Percentiles rank a stretch among this genome's conserved stretches.
Conservation (phyloP, 2,797 vertebrate species). For the Mionectes olivaceus region DNA sequence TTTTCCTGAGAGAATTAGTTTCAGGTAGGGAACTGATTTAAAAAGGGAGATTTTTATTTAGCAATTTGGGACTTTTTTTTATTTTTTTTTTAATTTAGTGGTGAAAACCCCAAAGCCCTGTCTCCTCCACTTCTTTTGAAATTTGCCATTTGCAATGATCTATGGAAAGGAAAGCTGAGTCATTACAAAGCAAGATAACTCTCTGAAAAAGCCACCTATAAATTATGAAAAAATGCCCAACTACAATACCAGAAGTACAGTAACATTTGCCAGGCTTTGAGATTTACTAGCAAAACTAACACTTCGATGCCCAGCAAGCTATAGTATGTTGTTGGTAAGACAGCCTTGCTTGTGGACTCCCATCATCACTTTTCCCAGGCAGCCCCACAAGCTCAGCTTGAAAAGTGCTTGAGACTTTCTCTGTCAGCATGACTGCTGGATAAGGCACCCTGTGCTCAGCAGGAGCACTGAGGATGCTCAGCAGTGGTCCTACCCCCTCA, state of each 20-base stretch:
- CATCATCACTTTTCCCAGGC: background rate
- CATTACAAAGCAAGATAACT: background rate
- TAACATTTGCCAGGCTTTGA: background rate
- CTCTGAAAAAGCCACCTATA: background rate
- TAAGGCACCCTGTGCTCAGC: background rate
- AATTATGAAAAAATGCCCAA: background rate
- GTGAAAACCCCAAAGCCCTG: background rate
- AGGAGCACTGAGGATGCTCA: background rate
- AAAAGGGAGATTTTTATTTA: background rate
- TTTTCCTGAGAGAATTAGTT: background rate
- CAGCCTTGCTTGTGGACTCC: background rate
- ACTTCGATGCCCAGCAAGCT: background rate
- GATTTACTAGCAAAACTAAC: background rate
- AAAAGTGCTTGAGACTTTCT: background rate
- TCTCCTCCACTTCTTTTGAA: background rate
- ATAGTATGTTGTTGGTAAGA: rapidly evolving
- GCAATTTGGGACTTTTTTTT: background rate
- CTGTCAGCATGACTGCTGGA: rapidly evolving
- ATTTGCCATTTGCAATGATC: background rate
- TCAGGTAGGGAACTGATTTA: background rate
- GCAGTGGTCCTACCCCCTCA: rapidly evolving
- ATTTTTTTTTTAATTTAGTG: background rate
- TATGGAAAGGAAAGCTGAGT: background rate
- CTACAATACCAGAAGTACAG: background rate
- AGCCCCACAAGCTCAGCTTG: background rate